Percentiles rank a stretch among this genome's conserved stretches.
phyloP scores from a whole-genome alignment of 1,140 invertebrate species.

The Drosophila repleta region DNA sequence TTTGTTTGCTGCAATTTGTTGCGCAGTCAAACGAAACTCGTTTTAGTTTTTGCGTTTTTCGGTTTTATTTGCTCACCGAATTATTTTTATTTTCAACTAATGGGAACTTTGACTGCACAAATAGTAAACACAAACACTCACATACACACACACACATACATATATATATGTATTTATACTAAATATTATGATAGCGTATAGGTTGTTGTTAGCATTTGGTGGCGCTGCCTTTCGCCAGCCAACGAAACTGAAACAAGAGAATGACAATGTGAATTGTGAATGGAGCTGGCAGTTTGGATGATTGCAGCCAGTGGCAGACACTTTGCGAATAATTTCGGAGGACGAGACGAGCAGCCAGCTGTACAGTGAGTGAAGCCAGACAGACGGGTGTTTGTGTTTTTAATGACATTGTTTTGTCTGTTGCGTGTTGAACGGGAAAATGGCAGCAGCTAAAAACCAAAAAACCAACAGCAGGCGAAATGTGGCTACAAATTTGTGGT shows the following conservation, averaged over 20 bases:
- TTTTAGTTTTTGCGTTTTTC: conserved; percentile 30
- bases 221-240: neutral
- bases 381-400: conserved; percentile 45
- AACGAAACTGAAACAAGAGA: conserved; percentile 21
- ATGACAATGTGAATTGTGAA: conserved; percentile 51
- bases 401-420: conserved; percentile 66
- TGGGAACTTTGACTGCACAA: conserved; percentile 72
- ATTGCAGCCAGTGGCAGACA: conserved; percentile 66
- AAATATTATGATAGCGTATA: conserved; percentile 21
- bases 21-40: neutral
- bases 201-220: conserved; percentile 21
- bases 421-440: conserved; percentile 35
- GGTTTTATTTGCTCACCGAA: conserved; percentile 38
- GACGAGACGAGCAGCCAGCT: conserved; percentile 4
- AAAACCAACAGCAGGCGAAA: conserved; percentile 10
- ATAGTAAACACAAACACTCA: conserved; percentile 19
- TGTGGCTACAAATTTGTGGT: conserved; percentile 27
- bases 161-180: neutral
- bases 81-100: conserved; percentile 53
- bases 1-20: conserved; percentile 3
- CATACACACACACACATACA: conserved; percentile 28
- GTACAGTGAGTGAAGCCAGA: conserved; percentile 15
- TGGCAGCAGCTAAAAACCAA: neutral
- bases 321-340: conserved; percentile 57
- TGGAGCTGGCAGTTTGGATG: conserved; percentile 63